phyloP scores from a whole-genome alignment of 1,140 invertebrate species.

The Paralvinella palmiformis region DNA sequence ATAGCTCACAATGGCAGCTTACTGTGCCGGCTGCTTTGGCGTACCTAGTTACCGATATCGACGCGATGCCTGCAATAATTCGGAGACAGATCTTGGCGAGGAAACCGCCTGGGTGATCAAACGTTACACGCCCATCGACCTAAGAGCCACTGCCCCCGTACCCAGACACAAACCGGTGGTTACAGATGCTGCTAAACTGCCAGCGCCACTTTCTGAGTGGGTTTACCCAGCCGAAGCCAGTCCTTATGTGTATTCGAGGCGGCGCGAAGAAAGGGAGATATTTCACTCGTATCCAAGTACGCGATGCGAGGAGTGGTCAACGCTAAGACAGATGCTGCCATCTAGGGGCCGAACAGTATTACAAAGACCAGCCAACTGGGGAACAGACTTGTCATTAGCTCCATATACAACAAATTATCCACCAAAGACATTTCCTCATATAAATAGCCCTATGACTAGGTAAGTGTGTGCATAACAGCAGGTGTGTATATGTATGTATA shows the following conservation, averaged over 20 bases:
- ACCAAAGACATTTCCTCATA: constrained; percentile 29
- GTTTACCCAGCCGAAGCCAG: constrained; percentile 22
- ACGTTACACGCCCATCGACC: constrained; percentile 37
- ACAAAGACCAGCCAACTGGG: constrained; percentile 34
- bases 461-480: constrained; percentile 19
- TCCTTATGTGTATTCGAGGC: neutral
- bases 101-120: constrained; percentile 40
- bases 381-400: constrained; percentile 27
- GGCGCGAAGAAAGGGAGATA: constrained; percentile 8
- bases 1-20: constrained; percentile 38
- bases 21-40: constrained; percentile 37
- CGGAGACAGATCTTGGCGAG: constrained; percentile 6
- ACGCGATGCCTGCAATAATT: constrained; percentile 22
- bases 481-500: neutral
- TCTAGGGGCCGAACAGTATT: constrained; percentile 27
- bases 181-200: constrained; percentile 13
- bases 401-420: constrained; percentile 18
- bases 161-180: constrained; percentile 36
- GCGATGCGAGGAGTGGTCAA: constrained; percentile 41
- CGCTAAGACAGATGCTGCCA: constrained; percentile 41
- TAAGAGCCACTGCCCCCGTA: constrained; percentile 36
- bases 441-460: constrained; percentile 44
- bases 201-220: constrained; percentile 31
- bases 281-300: constrained; percentile 27
- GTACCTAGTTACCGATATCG: constrained; percentile 31